These are phyloP conservation scores for Sminthopsis crassicaudata DNA, from an alignment of 2,113 vertebrate genomes.

Conservation along the genomic window DNA sequence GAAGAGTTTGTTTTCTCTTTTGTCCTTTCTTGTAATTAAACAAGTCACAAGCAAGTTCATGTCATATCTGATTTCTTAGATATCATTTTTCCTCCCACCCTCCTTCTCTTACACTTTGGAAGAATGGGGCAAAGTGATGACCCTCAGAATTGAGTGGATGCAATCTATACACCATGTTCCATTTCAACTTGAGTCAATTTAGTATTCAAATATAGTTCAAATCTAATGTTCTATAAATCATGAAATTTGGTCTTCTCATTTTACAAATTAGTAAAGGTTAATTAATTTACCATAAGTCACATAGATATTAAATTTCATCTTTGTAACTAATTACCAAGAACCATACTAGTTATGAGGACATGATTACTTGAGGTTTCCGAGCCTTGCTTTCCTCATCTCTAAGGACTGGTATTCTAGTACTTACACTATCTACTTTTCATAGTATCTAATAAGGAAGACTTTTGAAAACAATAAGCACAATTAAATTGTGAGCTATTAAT, in stretches of 20 bases:
- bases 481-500: not conserved
- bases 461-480: not conserved
- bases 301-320: not conserved
- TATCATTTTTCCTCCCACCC: not conserved
- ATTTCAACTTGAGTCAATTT: not conserved
- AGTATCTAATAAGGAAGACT: not conserved
- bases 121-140: not conserved
- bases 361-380: not conserved
- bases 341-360: not conserved
- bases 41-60: not conserved
- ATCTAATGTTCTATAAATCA: not conserved
- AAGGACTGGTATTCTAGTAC: not conserved
- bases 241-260: not conserved
- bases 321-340: not conserved
- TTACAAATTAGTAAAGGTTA: not conserved
- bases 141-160: not conserved
- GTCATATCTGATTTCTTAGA: not conserved
- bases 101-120: not conserved
- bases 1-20: not conserved
- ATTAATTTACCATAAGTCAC: not conserved
- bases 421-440: not conserved
- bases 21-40: not conserved
- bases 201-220: not conserved
- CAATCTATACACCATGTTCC: not conserved
- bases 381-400: not conserved